phyloP scores from a whole-genome alignment of 2,113 vertebrate genomes.

The Callipepla squamata region DNA sequence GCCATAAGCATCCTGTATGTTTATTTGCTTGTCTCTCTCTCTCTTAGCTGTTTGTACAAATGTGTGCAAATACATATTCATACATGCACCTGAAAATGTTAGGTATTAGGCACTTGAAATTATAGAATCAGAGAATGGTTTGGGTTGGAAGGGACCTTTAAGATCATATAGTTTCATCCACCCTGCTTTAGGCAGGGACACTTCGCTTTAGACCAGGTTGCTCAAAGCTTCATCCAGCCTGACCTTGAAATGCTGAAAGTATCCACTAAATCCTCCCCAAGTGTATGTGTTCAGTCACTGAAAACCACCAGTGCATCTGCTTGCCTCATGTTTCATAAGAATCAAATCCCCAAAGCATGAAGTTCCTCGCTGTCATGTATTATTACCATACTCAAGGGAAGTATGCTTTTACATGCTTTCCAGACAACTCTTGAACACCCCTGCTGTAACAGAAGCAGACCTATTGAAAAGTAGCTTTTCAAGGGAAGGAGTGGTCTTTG shows the following conservation, averaged over 20 bases:
- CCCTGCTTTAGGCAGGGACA: too few relatives aligned
- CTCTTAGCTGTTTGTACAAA: not conserved
- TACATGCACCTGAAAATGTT: not conserved
- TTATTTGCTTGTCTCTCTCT: not conserved
- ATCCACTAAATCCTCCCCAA: not conserved
- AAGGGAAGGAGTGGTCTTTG: not conserved
- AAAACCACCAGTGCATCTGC: not conserved
- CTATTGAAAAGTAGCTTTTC: accelerated
- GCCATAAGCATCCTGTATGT: not conserved
- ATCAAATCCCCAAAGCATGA: not conserved
- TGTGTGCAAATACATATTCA: not conserved
- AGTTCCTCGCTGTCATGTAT: not conserved
- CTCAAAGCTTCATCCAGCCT: too few relatives aligned
- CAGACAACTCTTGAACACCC: not conserved
- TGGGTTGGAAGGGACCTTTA: too few relatives aligned
- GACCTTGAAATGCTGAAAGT: not conserved
- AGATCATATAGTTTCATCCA: too few relatives aligned
- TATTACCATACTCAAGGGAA: not conserved
- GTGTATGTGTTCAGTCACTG: not conserved
- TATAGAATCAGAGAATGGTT: too few relatives aligned
- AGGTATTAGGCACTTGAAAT: not conserved
- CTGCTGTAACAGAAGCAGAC: not conserved
- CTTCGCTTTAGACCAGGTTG: too few relatives aligned
- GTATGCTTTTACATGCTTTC: not conserved
- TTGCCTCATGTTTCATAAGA: not conserved